Evolutionary conservation across 2,113 vertebrate genomes (phyloP).

Genomic region (Platysternon megacephalum): DNA sequence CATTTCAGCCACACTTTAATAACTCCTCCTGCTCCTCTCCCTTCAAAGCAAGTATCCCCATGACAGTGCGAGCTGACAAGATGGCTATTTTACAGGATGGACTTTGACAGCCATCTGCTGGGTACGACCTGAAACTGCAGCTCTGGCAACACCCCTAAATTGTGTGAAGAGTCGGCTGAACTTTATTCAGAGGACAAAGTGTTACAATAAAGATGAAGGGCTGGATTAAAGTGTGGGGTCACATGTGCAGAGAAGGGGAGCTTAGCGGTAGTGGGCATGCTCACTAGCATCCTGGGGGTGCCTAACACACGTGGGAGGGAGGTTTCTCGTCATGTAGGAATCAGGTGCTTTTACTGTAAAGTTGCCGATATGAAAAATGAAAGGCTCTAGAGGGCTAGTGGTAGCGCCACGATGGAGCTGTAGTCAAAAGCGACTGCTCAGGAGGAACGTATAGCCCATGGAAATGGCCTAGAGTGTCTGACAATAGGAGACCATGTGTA

Average conservation of each 20-base stretch:
- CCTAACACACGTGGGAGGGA: too few species aligned
- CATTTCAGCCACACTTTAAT: neutral
- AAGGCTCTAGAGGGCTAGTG: neutral
- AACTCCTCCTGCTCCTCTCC: neutral
- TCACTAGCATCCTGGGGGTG: neutral
- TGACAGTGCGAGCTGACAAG: neutral
- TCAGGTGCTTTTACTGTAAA: neutral
- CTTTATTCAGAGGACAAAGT: neutral
- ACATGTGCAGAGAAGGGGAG: neutral
- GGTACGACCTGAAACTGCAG: neutral
- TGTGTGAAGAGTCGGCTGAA: neutral
- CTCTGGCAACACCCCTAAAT: neutral
- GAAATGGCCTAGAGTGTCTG: too few species aligned
- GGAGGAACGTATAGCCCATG: too few species aligned
- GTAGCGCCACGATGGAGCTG: too few species aligned
- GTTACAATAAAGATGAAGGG: neutral
- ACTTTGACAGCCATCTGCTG: neutral
- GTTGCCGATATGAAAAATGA: neutral
- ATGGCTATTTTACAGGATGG: neutral
- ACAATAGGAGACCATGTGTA: too few species aligned
- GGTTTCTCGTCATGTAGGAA: neutral
- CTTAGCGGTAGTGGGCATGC: neutral
- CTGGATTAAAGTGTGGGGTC: neutral
- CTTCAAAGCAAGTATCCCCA: neutral
- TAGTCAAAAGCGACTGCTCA: too few species aligned